A percentile compares a stretch with the other conserved stretches of the same genome.
phyloP scores from a whole-genome alignment of 2,888 invertebrate species.

The Calameuta pallipes region DNA sequence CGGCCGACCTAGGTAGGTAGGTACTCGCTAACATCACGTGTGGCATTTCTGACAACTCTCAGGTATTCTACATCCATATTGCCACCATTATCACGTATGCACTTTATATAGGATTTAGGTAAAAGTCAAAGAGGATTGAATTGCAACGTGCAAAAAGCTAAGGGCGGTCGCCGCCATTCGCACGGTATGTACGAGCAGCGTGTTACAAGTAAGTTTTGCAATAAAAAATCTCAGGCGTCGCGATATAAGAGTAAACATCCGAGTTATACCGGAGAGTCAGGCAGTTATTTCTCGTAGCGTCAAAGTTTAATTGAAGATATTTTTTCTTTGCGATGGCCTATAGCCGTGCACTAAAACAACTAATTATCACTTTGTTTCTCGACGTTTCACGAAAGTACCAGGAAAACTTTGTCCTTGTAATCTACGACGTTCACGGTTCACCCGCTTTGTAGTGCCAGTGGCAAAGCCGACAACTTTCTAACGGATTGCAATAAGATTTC shows the following conservation, averaged over 20 bases:
- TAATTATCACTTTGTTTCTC: constrained; percentile 1
- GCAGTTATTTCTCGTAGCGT: not conserved
- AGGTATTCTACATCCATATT: no score
- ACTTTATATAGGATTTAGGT: no score
- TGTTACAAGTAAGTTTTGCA: no score
- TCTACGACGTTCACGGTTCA: not conserved
- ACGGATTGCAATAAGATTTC: constrained; percentile 17
- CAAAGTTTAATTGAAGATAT: constrained; percentile 4
- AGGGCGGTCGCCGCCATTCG: no score
- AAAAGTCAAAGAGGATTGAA: no score
- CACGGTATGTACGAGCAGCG: no score
- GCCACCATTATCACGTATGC: no score
- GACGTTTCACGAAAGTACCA: not conserved
- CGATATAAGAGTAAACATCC: no score
- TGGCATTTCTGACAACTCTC: not conserved
- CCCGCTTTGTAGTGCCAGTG: not conserved
- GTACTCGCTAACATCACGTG: not conserved
- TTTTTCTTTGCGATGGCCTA: not conserved
- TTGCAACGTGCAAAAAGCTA: no score
- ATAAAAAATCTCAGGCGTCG: no score
- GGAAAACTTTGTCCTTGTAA: not conserved
- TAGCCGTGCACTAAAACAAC: not conserved
- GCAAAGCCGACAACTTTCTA: constrained; percentile 13
- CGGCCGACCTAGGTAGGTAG: not conserved
- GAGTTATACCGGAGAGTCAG: no score